Evolutionary conservation across 2,113 vertebrate species (phyloP), one percentile per base, ranked within the genome.

Genomic region (Puntigrus tetrazona): DNA sequence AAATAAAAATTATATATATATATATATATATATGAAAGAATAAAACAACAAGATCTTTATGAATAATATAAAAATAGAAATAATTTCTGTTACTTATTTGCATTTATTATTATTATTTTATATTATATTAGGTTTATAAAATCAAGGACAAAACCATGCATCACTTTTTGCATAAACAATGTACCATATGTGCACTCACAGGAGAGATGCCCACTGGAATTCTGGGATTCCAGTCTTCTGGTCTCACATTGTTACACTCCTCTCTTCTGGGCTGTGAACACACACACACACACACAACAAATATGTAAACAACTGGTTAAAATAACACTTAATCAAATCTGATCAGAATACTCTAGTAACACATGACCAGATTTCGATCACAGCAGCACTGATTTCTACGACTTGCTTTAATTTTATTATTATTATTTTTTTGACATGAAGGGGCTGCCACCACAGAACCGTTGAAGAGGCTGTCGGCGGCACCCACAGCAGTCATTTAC

Each of bases 181-280:
- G 10, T 59, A 41, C 22, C 41, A 43, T 78, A 38, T 74, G 41
- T 78, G 8, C 90, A 90, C 94, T 95, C 90, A 95, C 94, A 88
- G 94, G 94, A 84, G 94, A 95, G 86, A 95, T 94, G 88, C 94
- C 94, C 86, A 95, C 94, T 1, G 94, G 94, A 90, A 95, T 95
- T 84, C 94, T 86, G 78, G 94, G 94, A 87, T 95, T 95, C 94
- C 94, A 95, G 86, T 95, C 94, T 69, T 95, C 94, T 0, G 94
- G 92, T 86, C 94, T 88, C 4, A 94, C 89, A 83, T 92, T 95
- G 89, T 93, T 95, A 34, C 94, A 94, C 90, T 95, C 94, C 87
- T 95, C 94, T 88, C 94, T 92, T 73, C 94, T 93, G 27, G 94
- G 94, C 94, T 95, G 89, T 73, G 81, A 4, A 81, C 78, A 90